Base-by-base conservation (phyloP, 2,888 invertebrate genomes). In the Cotesia congregata region DNA sequence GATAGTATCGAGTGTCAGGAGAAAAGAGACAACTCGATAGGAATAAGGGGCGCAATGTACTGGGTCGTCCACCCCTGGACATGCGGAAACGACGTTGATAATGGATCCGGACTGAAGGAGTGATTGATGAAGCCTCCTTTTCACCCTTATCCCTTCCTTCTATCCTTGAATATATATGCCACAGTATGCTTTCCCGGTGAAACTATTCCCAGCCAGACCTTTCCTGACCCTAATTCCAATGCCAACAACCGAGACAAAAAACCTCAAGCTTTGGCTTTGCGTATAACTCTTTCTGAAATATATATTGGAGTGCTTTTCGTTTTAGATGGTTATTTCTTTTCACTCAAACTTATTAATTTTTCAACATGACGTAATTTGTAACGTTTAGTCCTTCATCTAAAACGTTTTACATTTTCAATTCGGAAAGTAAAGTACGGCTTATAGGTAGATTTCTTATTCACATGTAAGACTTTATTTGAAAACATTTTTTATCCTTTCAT, bases 81-180 rank as follows among this genome's bases (percentile, higher is more conserved):
- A 82, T 83, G 81, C 86, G 87, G 86, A 87, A 87, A 87, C 86
- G 85, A 86, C 86, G 85, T 82, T 82, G 85, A 82, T 85, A 87
- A 87, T 86, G 83, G 85, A 87, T 88, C 83, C 82, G 82, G 82
- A 78, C 81, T 81, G 80, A 78, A 79, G 78, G 82, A 79, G 80
- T 69, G 86, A 87, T 86, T 85, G 86, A 87, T 86, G 86, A 85
- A 82, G 82, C 80, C 77, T 74, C 79, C 78, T 69, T 78, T 69
- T 81, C 78, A 74, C 77, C 78, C 75, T 78, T 77, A 72, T 76
- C 72, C 64, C 72, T 74, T 71, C 78, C 75, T 40, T 65, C 75
- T 74, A 76, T 75, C 78, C 71, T 79, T 78, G 3, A 30, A 30
- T 30, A 30, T 30, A 30, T 30, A 30, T 30, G 30, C 30, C 30